These are phyloP conservation scores for Pandemis cinnamomeana DNA, from an alignment of 2,888 invertebrate species.

Conservation along the genomic window DNA sequence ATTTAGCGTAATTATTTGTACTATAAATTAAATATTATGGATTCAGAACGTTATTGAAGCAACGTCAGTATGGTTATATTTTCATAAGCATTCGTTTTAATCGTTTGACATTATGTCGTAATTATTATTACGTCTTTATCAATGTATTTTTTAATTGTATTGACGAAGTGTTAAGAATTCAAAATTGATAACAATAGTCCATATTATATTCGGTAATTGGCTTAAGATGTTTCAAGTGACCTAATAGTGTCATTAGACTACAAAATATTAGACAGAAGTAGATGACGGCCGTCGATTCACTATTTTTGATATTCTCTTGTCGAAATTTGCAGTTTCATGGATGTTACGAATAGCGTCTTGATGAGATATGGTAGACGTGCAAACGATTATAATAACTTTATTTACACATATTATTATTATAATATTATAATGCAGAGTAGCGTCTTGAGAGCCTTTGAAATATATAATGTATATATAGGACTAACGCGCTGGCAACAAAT, in stretches of 20 bases:
- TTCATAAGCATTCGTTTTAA: conserved; percentile 18
- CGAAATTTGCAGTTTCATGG: conserved; percentile 81
- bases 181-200: conserved; percentile 73
- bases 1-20: conserved; percentile 39
- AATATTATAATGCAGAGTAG: conserved; percentile 77
- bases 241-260: conserved; percentile 74
- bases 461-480: conserved; percentile 63
- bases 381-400: conserved; percentile 80
- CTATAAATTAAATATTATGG: conserved; percentile 23
- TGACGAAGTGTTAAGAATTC: conserved; percentile 51
- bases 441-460: conserved; percentile 74
- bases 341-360: conserved; percentile 69
- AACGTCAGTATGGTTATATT: conserved; percentile 28
- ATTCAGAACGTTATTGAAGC: conserved; percentile 22
- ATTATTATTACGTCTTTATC: conserved; percentile 19
- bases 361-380: conserved; percentile 68
- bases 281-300: conserved; percentile 77
- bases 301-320: conserved; percentile 85
- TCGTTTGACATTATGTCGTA: conserved; percentile 7
- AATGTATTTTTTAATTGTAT: conserved; percentile 22
- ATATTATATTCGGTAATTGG: conserved; percentile 66
- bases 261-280: conserved; percentile 80
- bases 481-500: conserved; percentile 69
- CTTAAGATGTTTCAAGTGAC: conserved; percentile 74
- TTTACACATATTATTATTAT: conserved; percentile 78